phyloP scores from a whole-genome alignment of 2,113 vertebrate genomes.

The Shinisaurus crocodilurus region DNA sequence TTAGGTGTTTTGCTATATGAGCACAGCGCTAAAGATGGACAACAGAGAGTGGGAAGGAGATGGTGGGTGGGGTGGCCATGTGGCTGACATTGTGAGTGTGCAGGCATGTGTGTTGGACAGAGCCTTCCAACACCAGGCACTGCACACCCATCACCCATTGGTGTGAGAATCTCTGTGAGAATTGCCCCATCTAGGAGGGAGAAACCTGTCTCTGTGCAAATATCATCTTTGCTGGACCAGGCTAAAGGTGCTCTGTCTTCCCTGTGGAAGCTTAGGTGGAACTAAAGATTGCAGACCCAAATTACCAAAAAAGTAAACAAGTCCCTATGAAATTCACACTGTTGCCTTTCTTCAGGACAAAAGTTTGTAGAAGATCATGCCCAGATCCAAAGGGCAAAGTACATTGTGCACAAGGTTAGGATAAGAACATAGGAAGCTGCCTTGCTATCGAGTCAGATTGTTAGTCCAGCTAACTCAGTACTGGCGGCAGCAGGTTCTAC shows the following conservation, averaged over 20 bases:
- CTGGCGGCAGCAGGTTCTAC: too few species aligned
- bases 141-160: not conserved
- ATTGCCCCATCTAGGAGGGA: not conserved
- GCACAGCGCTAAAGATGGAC: not conserved
- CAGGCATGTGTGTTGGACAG: not conserved
- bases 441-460: not conserved
- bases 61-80: not conserved
- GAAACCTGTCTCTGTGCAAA: not conserved
- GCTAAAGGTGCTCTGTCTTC: not conserved
- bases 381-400: too few species aligned
- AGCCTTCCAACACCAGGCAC: not conserved
- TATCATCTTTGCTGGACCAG: not conserved
- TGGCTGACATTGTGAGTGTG: not conserved
- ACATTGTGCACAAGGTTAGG: not conserved
- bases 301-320: not conserved
- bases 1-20: not conserved
- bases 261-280: not conserved
- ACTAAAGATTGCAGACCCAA: not conserved
- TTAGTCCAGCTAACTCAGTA: too few species aligned
- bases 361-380: not conserved
- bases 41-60: not conserved
- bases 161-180: not conserved
- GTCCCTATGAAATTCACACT: not conserved
- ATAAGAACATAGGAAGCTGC: not conserved
- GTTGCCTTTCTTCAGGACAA: not conserved